phyloP scores from a whole-genome alignment of 2,888 invertebrate species.

The Belgica antarctica region DNA sequence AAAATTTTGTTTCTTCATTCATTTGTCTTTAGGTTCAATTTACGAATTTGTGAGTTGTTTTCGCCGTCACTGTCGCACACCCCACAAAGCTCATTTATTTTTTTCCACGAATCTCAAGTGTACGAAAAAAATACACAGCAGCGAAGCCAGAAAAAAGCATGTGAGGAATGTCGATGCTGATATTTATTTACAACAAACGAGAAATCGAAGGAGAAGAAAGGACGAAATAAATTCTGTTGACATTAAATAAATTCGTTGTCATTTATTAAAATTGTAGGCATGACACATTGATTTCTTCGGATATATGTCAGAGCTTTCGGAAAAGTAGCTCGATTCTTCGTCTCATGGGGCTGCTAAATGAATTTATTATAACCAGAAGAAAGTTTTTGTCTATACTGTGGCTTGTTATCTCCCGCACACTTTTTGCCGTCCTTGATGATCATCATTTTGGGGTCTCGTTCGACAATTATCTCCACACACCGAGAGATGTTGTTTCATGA shows the following conservation, averaged over 20 bases:
- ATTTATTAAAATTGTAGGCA: slow-evolving; percentile 25
- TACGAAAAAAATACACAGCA: neutral
- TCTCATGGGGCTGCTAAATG: neutral
- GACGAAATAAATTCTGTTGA: slow-evolving; percentile 4
- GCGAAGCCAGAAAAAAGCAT: neutral
- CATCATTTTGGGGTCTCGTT: no score
- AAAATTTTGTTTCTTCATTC: no score
- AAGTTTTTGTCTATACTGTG: neutral
- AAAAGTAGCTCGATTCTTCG: neutral
- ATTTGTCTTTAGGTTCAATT: no score
- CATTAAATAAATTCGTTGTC: slow-evolving; percentile 23
- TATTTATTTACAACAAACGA: slow-evolving; percentile 13
- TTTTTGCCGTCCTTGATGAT: no score
- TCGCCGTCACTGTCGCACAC: no score
- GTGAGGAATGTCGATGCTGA: slow-evolving; percentile 12
- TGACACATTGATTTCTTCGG: slow-evolving; percentile 23
- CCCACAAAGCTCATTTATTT: neutral
- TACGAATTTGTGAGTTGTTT: no score
- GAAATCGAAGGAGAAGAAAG: neutral
- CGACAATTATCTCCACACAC: neutral
- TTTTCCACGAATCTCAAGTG: neutral
- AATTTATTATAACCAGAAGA: slow-evolving; percentile 19
- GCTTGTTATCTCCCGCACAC: neutral
- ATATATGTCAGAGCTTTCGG: neutral
- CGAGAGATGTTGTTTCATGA: neutral